Evolutionary conservation across 2,113 vertebrate species (phyloP).

Genomic region (Pyrgilauda ruficollis): DNA sequence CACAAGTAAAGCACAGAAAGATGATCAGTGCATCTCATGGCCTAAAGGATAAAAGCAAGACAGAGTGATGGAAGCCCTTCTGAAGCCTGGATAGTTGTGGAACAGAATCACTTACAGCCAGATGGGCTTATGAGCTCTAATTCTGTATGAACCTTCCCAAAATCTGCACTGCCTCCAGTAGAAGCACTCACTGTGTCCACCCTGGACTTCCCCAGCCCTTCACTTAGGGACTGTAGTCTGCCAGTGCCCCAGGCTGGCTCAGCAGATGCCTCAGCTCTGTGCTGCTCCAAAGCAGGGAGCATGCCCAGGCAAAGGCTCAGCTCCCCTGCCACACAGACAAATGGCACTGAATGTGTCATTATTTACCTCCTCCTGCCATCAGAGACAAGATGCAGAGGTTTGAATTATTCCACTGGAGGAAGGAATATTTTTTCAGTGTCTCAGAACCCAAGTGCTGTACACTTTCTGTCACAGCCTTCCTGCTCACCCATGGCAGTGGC

Average conservation of each 20-base stretch:
- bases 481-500: not conserved
- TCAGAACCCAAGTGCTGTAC: not conserved
- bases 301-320: not conserved
- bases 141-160: not conserved
- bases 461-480: not conserved
- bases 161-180: not conserved
- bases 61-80: not conserved
- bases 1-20: not conserved
- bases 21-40: not conserved
- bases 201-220: not conserved
- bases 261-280: not conserved
- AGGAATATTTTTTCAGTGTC: not conserved
- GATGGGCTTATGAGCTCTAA: not conserved
- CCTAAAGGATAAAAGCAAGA: not conserved
- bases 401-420: not conserved
- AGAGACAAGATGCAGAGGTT: not conserved
- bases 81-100: not conserved
- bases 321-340: not conserved
- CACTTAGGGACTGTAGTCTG: rapidly evolving
- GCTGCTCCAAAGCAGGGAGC: not conserved
- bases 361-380: not conserved
- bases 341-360: not conserved
- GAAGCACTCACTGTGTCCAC: not conserved
- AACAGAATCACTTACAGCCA: not conserved
- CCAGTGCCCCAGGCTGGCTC: not conserved